These are phyloP conservation scores for Matsumurasca onukii DNA, from an alignment of 1,140 invertebrate genomes.

Conservation along the genomic window DNA sequence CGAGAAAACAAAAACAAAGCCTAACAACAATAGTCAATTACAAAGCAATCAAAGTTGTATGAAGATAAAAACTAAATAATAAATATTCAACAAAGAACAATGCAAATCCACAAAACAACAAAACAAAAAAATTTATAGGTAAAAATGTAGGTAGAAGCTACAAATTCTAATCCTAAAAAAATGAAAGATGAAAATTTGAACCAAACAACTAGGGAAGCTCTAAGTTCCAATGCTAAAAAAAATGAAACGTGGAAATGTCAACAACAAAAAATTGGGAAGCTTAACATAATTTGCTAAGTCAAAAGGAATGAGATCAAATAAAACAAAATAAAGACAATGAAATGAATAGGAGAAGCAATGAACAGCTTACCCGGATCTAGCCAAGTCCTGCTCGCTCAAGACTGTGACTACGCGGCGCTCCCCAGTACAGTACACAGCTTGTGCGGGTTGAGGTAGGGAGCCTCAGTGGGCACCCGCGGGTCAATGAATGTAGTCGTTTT, in stretches of 20 bases:
- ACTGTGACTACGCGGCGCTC: conserved; percentile 42
- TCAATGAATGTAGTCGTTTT: conserved; percentile 95
- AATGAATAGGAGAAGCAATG: neutral
- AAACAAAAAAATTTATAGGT: conserved; percentile 23
- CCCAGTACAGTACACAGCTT: conserved; percentile 41
- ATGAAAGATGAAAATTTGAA: no score
- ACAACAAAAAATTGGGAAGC: no score
- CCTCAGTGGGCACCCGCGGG: conserved; percentile 83
- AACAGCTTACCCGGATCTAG: conserved; percentile 37
- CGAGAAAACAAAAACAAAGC: no score
- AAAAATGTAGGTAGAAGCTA: conserved; percentile 15
- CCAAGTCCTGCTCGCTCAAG: conserved; percentile 50
- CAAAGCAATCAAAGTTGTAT: no score
- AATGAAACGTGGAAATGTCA: no score
- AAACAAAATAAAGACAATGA: conserved; percentile 7
- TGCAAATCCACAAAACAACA: neutral
- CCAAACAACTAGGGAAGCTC: no score
- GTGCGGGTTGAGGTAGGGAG: conserved; percentile 51
- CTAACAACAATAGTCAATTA: no score
- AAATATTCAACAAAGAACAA: neutral
- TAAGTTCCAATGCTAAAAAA: no score
- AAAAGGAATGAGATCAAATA: no score
- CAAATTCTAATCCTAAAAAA: conserved; percentile 4
- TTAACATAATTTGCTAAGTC: no score
- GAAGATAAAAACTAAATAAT: neutral